Percentiles rank a stretch among this genome's conserved stretches.
These are phyloP conservation scores for Camponotus vicinus DNA, from an alignment of 1,140 invertebrate species.

Conservation along the genomic window DNA sequence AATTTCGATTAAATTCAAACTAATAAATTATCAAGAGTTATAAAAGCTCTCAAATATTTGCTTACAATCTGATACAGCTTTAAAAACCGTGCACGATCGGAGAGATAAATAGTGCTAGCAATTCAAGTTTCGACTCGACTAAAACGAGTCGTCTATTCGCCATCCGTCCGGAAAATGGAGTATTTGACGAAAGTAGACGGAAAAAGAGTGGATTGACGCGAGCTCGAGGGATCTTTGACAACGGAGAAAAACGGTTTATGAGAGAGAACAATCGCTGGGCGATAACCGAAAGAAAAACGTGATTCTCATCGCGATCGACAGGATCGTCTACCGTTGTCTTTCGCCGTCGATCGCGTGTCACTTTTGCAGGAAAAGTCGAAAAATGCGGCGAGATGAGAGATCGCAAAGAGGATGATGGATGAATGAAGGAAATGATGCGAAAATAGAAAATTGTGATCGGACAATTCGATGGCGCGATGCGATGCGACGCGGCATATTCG, in stretches of 20 bases:
- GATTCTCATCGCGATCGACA: constrained; percentile 32
- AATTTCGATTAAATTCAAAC: neutral
- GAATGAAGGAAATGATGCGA: neutral
- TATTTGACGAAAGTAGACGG: constrained; percentile 1
- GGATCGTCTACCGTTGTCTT: constrained; percentile 28
- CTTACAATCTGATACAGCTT: neutral
- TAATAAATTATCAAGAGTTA: neutral
- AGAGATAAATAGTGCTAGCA: neutral
- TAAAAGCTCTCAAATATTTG: constrained; percentile 4
- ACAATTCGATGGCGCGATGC: constrained; percentile 10
- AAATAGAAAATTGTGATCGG: constrained; percentile 68
- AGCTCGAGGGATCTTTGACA: neutral
- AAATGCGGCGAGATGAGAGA: neutral
- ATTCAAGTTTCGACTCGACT: neutral
- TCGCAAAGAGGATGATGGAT: neutral
- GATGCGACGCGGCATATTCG: constrained; percentile 1
- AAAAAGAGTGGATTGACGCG: neutral
- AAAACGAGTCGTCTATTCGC: constrained; percentile 19
- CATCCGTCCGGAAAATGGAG: constrained; percentile 29
- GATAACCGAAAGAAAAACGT: constrained; percentile 21
- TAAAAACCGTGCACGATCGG: neutral
- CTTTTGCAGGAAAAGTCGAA: constrained; percentile 17
- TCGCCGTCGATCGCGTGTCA: constrained; percentile 50
- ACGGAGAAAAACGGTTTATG: constrained; percentile 9
- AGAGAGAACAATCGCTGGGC: constrained; percentile 26